These are phyloP conservation scores for Xylocopa sonorina DNA, from an alignment of 1,140 invertebrate species.

Conservation along the genomic window DNA sequence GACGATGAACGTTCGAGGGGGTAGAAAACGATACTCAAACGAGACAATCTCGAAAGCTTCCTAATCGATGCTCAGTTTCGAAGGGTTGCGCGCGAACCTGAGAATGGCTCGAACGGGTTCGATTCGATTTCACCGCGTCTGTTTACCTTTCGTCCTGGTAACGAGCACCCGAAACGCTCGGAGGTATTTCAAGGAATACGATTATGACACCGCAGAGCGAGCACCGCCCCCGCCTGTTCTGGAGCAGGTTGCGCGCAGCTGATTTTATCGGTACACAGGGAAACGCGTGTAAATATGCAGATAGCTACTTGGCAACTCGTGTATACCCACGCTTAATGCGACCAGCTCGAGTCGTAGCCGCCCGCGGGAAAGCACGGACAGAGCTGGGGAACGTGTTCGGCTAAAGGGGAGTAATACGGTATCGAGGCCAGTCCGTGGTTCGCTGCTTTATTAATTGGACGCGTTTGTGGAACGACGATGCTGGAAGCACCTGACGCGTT, in stretches of 20 bases:
- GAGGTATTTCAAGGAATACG: conserved; percentile 36
- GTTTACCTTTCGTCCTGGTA: not conserved
- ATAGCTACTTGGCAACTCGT: conserved; percentile 40
- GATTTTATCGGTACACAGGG: conserved; percentile 48
- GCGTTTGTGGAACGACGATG: conserved; percentile 35
- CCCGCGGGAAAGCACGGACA: not conserved
- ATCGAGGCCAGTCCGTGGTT: not conserved
- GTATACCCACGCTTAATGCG: conserved; percentile 40
- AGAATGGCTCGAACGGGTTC: too few species aligned
- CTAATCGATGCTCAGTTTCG: conserved; percentile 7
- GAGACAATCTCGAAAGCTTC: not conserved
- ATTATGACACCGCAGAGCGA: conserved; percentile 40
- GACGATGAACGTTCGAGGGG: too few species aligned
- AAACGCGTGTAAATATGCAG: conserved; percentile 53
- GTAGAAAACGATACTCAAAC: not conserved
- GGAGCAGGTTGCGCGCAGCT: conserved; percentile 40
- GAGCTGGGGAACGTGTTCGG: not conserved
- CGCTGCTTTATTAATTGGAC: conserved; percentile 51
- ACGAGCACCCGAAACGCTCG: conserved; percentile 22
- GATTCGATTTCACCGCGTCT: conserved; percentile 17
- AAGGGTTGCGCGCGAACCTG: too few species aligned
- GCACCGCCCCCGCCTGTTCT: not conserved
- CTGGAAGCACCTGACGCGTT: conserved; percentile 11
- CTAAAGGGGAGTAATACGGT: not conserved
- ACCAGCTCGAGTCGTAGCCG: conserved; percentile 2